Percentiles rank a stretch among this genome's conserved stretches.
These are phyloP conservation scores for Cricetomys ansorgei DNA, from an alignment of 2,113 vertebrate species.

Conservation along the genomic window DNA sequence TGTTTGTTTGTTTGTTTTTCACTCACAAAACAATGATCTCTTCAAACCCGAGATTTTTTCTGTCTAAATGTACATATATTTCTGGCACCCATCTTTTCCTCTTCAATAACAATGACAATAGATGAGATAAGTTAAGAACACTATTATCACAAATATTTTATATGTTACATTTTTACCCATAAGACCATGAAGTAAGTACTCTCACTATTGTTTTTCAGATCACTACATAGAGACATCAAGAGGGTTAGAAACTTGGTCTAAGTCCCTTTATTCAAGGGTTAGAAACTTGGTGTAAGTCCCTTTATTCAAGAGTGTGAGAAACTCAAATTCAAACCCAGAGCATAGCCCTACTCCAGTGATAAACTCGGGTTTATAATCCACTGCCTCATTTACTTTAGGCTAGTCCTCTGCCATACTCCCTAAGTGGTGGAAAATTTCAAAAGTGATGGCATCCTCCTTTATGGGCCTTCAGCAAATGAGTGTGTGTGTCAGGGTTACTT, in stretches of 20 bases:
- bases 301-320: not conserved
- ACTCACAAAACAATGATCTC: not conserved
- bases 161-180: not conserved
- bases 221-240: not conserved
- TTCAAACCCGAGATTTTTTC: constrained; percentile 13
- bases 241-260: not conserved
- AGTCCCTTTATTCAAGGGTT: not conserved
- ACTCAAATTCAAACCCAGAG: not conserved
- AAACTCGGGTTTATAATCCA: not conserved
- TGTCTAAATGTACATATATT: not conserved
- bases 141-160: not conserved
- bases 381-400: not conserved
- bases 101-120: not conserved
- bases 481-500: not conserved
- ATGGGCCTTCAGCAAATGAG: not conserved
- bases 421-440: not conserved
- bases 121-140: constrained; percentile 7
- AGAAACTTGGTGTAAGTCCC: not conserved
- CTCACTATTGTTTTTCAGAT: constrained; percentile 23
- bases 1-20: too few relatives aligned
- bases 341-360: not conserved
- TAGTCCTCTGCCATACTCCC: not conserved
- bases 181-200: not conserved
- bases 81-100: not conserved
- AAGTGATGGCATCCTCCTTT: not conserved